Conservation (phyloP, 1,140 invertebrate genomes). For the Geopemphigus sp. region DNA sequence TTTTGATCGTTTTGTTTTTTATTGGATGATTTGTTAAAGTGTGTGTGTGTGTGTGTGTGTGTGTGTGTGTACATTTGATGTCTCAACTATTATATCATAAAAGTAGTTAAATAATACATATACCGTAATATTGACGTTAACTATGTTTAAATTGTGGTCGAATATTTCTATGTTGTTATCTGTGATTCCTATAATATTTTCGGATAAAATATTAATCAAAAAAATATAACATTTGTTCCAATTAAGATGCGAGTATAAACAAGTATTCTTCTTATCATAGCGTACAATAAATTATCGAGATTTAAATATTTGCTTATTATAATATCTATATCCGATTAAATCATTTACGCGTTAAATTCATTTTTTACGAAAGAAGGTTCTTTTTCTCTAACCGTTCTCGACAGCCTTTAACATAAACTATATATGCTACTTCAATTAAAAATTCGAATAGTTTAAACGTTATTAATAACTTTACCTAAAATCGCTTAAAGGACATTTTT, state of each 20-base stretch:
- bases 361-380: not conserved
- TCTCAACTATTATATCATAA: too few relatives aligned
- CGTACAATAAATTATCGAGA: not conserved
- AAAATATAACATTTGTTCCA: not conserved
- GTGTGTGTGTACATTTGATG: too few relatives aligned
- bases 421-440: too few relatives aligned
- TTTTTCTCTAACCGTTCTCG: not conserved
- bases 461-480: too few relatives aligned
- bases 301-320: not conserved
- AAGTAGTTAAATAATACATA: too few relatives aligned
- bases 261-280: not conserved
- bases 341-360: not conserved
- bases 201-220: not conserved
- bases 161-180: not conserved
- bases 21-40: too few relatives aligned
- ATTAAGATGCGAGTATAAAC: conserved; percentile 13
- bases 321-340: not conserved
- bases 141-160: not conserved
- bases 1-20: too few relatives aligned
- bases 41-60: too few relatives aligned
- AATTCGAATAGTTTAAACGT: too few relatives aligned
- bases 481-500: too few relatives aligned
- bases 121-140: too few relatives aligned
- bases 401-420: not conserved
- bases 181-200: not conserved